A percentile compares a stretch with the other conserved stretches of the same genome.
Evolutionary conservation across 2,888 invertebrate genomes (phyloP).

Genomic region (Drosophila sordidapex): DNA sequence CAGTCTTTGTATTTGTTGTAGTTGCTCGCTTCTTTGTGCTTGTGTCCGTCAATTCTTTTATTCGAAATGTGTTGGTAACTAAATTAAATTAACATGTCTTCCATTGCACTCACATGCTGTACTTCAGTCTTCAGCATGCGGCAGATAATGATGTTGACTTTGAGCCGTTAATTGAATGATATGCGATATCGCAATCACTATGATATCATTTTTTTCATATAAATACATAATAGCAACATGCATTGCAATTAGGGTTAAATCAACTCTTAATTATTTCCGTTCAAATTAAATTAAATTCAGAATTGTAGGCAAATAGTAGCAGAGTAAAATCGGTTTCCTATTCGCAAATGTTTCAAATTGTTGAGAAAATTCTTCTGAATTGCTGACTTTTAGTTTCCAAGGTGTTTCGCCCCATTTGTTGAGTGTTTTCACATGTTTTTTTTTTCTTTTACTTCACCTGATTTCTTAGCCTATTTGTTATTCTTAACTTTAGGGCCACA

Average conservation of each 20-base stretch:
- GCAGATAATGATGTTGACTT: conserved; percentile 39
- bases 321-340: not conserved
- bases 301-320: not conserved
- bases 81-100: conserved; percentile 30
- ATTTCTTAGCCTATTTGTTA: conserved; percentile 59
- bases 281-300: not conserved
- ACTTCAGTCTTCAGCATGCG: not conserved
- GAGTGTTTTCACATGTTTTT: not conserved
- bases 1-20: conserved; percentile 5
- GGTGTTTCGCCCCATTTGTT: not conserved
- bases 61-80: conserved; percentile 1
- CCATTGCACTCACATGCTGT: conserved; percentile 1
- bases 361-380: not conserved
- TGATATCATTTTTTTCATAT: conserved; percentile 16
- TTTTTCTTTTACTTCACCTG: conserved; percentile 9
- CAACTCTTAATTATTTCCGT: conserved; percentile 14
- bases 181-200: conserved; percentile 13
- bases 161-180: conserved; percentile 30
- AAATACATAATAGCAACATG: conserved; percentile 2
- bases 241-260: conserved; percentile 16
- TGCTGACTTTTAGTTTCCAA: not conserved
- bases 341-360: not conserved
- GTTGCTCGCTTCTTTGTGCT: not conserved
- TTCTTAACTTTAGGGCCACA: conserved; percentile 46
- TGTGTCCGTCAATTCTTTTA: conserved; percentile 7